A percentile compares a stretch with the other conserved stretches of the same genome.
phyloP scores from a whole-genome alignment of 2,113 vertebrate genomes.

The Callocephalon fimbriatum region DNA sequence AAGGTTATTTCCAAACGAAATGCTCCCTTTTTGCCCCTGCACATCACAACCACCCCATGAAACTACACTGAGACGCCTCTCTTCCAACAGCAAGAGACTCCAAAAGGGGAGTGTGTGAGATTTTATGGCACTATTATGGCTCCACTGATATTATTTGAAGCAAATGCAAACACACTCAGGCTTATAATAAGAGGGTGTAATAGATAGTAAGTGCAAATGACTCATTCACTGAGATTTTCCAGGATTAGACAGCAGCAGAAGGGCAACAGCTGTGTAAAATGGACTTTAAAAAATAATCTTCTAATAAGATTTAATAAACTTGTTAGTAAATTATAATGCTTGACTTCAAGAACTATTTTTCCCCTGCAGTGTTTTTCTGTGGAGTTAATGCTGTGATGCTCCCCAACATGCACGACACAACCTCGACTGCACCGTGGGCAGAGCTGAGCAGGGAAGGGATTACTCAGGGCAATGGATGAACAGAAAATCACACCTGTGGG shows the following conservation, averaged over 20 bases:
- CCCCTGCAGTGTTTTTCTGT: not conserved
- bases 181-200: conserved; percentile 16
- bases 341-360: conserved; percentile 21
- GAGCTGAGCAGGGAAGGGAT: not conserved
- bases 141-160: not conserved
- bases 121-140: not conserved
- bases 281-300: conserved; percentile 64
- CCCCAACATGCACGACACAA: not conserved
- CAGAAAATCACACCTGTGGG: not conserved
- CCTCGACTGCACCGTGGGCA: rapidly evolving
- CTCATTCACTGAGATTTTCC: conserved; percentile 55
- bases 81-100: not conserved
- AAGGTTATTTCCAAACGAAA: not conserved
- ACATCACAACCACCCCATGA: not conserved
- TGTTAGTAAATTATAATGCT: conserved; percentile 37
- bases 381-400: not conserved
- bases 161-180: conserved; percentile 14
- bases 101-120: not conserved
- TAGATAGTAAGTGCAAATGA: conserved; percentile 56
- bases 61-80: not conserved
- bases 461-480: not conserved
- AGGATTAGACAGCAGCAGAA: conserved; percentile 60
- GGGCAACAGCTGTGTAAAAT: conserved; percentile 43
- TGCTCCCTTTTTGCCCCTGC: not conserved
- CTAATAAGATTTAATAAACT: conserved; percentile 66